Base-by-base conservation (phyloP, 1,140 invertebrate genomes). In the Bombus waltoni region DNA sequence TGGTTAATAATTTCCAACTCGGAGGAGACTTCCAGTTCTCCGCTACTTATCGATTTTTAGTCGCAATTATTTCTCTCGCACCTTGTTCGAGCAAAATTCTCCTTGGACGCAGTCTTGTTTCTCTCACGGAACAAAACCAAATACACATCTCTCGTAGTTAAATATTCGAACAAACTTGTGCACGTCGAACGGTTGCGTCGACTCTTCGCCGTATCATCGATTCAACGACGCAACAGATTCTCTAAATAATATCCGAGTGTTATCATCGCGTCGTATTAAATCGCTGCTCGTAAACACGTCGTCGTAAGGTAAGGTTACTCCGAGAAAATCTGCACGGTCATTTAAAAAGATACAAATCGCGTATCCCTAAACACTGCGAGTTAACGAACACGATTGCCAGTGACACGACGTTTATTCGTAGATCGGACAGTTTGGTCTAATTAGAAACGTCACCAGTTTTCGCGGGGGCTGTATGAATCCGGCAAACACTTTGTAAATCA, bases 401-500 rank as follows among this genome's bases (percentile, higher is more conserved):
- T 44, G 38, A 65, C 57, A 62, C 53, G 57, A 25, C 25, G 38
- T 28, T 77, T 77, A 38, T 13, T 18, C 35, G 75, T 18, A 13
- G 22, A 35, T 13, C 6, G 75, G 57, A 68, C 79, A 72, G 68
- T 2, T 35, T 42, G 13, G 38, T 28, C 57, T 66, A 82, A 75
- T 82, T 47, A 74, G 11, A n/a, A 78, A 78, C 40, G 74, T 32
- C 44, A 28, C 15, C 13, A 28, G 15, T 47, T 71, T 79, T 79
- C 38, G 75, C 0, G 10, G 75, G 18, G 66, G 75, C 15, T 35
- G 38, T 10, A 8, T 40, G 25, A 22, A 62, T 40, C 38, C 57
- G 40, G 53, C 80, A 85, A 85, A 85, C 83, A 85, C 76, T 85
- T 85, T 70, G 83, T 80, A 85, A 85, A 85, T 85, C 83, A 73